Evolutionary conservation across 2,113 vertebrate species (phyloP), one percentile per base, ranked within the genome.

Genomic region (Brachypodius melanocephalos): DNA sequence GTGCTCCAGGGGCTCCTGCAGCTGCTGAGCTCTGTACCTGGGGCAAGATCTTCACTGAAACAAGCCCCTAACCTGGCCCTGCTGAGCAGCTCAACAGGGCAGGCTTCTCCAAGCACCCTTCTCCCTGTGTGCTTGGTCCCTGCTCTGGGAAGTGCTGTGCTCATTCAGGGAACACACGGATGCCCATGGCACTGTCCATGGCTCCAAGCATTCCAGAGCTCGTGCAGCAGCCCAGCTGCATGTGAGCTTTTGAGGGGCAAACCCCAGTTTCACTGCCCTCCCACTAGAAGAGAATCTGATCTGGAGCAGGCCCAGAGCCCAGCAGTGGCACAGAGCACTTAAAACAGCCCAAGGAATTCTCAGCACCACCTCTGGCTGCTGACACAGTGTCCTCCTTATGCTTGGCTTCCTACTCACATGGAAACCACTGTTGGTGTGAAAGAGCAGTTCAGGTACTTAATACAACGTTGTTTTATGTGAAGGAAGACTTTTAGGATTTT

Each of bases 371-470:
- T 32, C 62, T 36, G 51, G 40, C 57, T 58, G 52, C 62, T 63
- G 54, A 43, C 0, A 0, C 5, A 32, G 54, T 28, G 34, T 66
- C 61, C 57, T 58, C 0, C 0, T n/a, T 49, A n/a, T 19, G n/a
- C 40, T 14, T 79, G 49, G 51, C 51, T 36, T 81, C 29, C 51
- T 19, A 12, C 1, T 38, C 46, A 29, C 10, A 24, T 8, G 45
- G 57, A 90, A 79, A 59, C 26, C 54, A 38, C 7, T 6, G 52
- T 18, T 62, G 61, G 40, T 24, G 48, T 25, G 55, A 42, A 77
- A 28, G 2, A 55, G 34, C 58, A 89, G 36, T 10, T 81, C 81
- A 57, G 55, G n/a, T 32, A 66, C 32, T 57, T 29, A 16, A 4
- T 45, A 40, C 36, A 32, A 31, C 0, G 0, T 19, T 34, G 9